Evolutionary conservation across 2,797 vertebrate genomes (phyloP), one percentile per base, ranked within the genome.

Genomic region (Huso huso): DNA sequence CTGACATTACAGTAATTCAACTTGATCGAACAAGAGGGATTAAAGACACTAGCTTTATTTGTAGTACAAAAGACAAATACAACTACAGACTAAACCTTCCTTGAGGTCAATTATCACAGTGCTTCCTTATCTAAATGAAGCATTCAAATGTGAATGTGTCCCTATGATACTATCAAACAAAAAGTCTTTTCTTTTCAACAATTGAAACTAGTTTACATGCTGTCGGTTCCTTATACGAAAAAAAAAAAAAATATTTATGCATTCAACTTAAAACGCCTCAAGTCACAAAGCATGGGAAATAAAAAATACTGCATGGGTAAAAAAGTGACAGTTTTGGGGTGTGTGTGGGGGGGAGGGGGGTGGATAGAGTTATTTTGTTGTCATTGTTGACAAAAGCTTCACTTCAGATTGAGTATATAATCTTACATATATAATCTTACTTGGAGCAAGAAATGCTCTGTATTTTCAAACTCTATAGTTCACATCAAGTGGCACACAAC

Each of bases 311-410:
- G 50, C 4, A 23, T 62, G 58, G 57, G 62, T 50, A 74, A 75
- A 76, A 79, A 80, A 78, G 75, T 72, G 62, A 65, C 61, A 75
- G 78, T 83, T 84, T 81, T 55, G 67, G 52, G 72, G 80, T 50
- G 82, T 83, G 83, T 80, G 77, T 78, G 67, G 75, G 75, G 84
- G 84, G 68, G 72, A 69, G 62, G 78, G 53, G 76, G 76, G 81
- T 77, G 79, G 77, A 82, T 79, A 75, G 76, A 82, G 79, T 83
- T 79, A 77, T 75, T 82, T 76, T 18, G 18, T 18, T 18, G 18
- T 18, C 18, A 18, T 1, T 18, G 18, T 18, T 18, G 18, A 18
- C 18, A 18, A 18, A 18, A 18, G 18, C 18, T 18, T 18, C 18
- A 18, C 18, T 18, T 18, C 18, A 18, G 18, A 18, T 18, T 18